Evolutionary conservation across 2,888 invertebrate species (phyloP).

Genomic region (Caenorhabditis uteleia): DNA sequence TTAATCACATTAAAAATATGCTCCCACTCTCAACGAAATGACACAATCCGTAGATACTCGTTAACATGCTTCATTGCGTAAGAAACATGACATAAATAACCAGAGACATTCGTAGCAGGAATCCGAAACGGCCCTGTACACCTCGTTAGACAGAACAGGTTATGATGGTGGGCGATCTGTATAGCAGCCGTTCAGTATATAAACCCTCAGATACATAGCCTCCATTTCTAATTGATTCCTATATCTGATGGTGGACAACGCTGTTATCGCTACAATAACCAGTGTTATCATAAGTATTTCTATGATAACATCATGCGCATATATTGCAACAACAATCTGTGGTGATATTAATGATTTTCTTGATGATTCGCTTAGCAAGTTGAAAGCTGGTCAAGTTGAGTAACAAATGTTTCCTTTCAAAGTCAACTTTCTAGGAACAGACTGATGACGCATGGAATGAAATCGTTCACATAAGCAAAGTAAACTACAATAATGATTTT

Average conservation of each 20-base stretch:
- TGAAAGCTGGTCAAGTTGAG: conserved; percentile 35
- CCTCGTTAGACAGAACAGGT: no score
- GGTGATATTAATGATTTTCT: conserved; percentile 46
- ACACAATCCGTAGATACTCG: no score
- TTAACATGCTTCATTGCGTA: no score
- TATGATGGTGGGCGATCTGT: no score
- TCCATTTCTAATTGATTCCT: no score
- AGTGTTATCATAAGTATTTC: conserved; percentile 36
- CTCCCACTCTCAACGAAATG: no score
- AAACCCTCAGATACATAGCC: no score
- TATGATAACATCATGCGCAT: conserved; percentile 33
- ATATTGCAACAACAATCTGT: conserved; percentile 34
- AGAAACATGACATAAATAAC: no score
- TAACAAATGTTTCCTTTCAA: not conserved
- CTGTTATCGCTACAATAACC: conserved; percentile 36
- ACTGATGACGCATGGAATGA: conserved; percentile 47
- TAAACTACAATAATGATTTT: conserved; percentile 9
- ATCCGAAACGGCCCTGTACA: no score
- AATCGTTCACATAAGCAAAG: conserved; percentile 23
- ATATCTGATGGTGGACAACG: conserved; percentile 23
- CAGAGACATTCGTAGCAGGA: no score
- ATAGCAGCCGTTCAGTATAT: no score
- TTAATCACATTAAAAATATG: no score
- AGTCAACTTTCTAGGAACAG: conserved; percentile 6
- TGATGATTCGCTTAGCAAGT: conserved; percentile 29